Percentiles rank a stretch among this genome's conserved stretches.
Conservation (phyloP, 2,888 invertebrate species). For the Norana najaformis region DNA sequence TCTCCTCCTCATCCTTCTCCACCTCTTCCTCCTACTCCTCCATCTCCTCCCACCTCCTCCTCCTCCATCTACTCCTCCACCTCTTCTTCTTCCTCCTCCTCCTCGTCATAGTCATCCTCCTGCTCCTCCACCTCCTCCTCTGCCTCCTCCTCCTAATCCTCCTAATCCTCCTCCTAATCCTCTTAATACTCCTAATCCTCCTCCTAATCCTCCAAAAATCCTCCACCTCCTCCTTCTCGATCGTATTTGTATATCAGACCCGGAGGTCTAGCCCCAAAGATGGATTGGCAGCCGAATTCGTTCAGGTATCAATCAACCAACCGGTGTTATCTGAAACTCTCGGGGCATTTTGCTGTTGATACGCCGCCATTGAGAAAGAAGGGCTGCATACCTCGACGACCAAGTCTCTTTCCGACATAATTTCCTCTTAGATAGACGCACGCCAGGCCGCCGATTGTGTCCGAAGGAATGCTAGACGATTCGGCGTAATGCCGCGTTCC, state of each 20-base stretch:
- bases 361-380: neutral
- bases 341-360: constrained; percentile 2
- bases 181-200: too few relatives aligned
- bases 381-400: neutral
- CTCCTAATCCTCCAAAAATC: too few relatives aligned
- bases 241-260: neutral
- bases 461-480: neutral
- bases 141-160: too few relatives aligned
- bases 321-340: neutral
- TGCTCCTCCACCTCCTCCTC: too few relatives aligned
- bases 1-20: too few relatives aligned
- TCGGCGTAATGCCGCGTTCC: neutral
- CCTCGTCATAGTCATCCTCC: too few relatives aligned
- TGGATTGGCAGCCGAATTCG: neutral
- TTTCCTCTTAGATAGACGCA: neutral
- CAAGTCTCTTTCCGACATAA: neutral
- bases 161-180: too few relatives aligned
- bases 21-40: too few relatives aligned
- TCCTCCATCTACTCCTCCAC: too few relatives aligned
- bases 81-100: too few relatives aligned
- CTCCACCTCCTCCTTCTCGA: neutral
- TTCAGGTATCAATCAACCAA: neutral
- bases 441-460: neutral
- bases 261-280: neutral
- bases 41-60: too few relatives aligned